Evolutionary conservation across 1,140 invertebrate genomes (phyloP), one percentile per base, ranked within the genome.

Genomic region (Spodoptera litura): DNA sequence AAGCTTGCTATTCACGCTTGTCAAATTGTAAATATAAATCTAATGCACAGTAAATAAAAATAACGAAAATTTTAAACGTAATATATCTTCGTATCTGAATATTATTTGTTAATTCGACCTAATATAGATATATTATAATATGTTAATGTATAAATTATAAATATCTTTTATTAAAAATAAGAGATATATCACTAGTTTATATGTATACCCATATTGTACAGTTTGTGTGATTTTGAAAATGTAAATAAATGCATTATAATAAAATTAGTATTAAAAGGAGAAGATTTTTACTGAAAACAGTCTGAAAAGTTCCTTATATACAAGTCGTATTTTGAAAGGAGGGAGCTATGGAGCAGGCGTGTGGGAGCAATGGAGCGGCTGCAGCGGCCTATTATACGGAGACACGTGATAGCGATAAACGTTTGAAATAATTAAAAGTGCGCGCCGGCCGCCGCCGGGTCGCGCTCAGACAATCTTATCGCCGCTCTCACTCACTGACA

Each of bases 1-100:
- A 87, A 87, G 92, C 92, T 93, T 94, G 87, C 86, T 81, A 86
- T 80, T 86, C 92, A 94, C 92, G 92, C 92, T 93, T 91, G 85
- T 87, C 82, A 72, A 88, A 87, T 78, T 94, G 91, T 93, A 93
- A 90, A 94, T 93, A 91, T 85, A 87, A 85, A 90, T 86, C 85
- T 87, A 87, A 78, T 92, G 92, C 92, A 93, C 92, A 81, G 81
- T 83, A 83, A 89, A 75, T 64, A 52, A 68, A 53, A 35, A 64
- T 83, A 86, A 83, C 53, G 79, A 83, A 81, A 66, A 81, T 85
- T 83, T 83, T 86, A 87, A 84, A 81, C 81, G 80, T 87, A 78
- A 82, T 70, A 70, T 85, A 87, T 81, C 82, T 80, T 86, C 68
- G 76, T 83, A 82, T 78, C 74, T 81, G 49, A 83, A 82, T 81